These are phyloP conservation scores for Archilochus colubris DNA, from an alignment of 2,113 vertebrate genomes.

Conservation along the genomic window DNA sequence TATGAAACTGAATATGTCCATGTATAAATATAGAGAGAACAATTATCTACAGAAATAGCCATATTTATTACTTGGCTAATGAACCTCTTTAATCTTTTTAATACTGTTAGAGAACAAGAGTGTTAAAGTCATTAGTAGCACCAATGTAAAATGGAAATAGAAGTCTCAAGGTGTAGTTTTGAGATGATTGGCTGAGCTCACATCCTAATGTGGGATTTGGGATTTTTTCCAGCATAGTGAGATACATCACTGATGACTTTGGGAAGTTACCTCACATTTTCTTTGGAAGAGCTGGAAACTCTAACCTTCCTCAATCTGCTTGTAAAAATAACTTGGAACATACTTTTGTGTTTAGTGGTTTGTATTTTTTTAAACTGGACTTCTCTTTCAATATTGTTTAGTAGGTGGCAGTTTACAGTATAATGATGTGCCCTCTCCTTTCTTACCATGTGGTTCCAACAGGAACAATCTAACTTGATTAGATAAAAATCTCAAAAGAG, in stretches of 20 bases:
- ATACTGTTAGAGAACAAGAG: not conserved
- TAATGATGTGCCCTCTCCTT: not conserved
- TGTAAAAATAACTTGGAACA: not conserved
- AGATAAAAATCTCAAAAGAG: not conserved
- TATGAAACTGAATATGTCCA: not conserved
- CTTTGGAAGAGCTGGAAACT: not conserved
- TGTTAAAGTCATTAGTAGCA: not conserved
- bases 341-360: not conserved
- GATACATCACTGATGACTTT: not conserved
- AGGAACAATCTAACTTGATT: not conserved
- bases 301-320: not conserved
- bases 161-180: not conserved
- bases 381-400: not conserved
- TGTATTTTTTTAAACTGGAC: not conserved
- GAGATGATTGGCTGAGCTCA: not conserved
- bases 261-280: conserved; percentile 1
- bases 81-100: not conserved
- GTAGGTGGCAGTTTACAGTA: not conserved
- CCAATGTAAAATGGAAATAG: not conserved
- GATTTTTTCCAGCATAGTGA: not conserved
- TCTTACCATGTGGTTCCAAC: not conserved
- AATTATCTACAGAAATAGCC: not conserved
- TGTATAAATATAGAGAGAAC: not conserved
- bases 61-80: not conserved
- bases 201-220: not conserved